Conservation (phyloP, 2,888 invertebrate species). For the Petrophora chlorosata region DNA sequence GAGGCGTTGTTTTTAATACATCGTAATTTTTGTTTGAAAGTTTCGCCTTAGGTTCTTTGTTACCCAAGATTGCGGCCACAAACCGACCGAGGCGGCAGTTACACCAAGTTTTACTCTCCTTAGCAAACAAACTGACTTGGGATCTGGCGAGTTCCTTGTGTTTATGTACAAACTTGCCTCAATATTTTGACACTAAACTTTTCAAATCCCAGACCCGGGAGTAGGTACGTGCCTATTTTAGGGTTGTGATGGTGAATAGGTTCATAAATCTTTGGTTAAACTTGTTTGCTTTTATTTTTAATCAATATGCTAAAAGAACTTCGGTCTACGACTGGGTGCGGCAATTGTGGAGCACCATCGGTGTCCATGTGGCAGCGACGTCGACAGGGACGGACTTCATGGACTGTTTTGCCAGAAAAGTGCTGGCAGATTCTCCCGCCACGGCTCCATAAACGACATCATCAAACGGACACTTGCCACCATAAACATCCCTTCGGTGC, state of each 20-base stretch:
- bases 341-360: no score
- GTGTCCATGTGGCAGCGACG: no score
- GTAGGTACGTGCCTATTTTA: conserved; percentile 11
- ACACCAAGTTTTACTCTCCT: conserved; percentile 14
- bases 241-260: conserved; percentile 11
- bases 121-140: conserved; percentile 30
- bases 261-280: conserved; percentile 6
- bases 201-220: conserved; percentile 23
- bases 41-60: not conserved
- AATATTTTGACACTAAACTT: conserved; percentile 35
- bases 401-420: no score
- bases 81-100: conserved; percentile 15
- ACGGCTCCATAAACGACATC: no score
- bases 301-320: no score
- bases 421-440: no score
- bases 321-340: no score
- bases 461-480: no score
- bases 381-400: no score
- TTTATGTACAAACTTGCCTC: conserved; percentile 25
- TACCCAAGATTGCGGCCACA: not conserved
- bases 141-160: conserved; percentile 21
- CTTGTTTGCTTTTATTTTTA: conserved; percentile 11
- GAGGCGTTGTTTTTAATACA: no score
- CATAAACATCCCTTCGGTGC: no score
- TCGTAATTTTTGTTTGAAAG: no score